A percentile compares a stretch with the other conserved stretches of the same genome.
phyloP scores from a whole-genome alignment of 2,113 vertebrate species.

The Cinclus cinclus region DNA sequence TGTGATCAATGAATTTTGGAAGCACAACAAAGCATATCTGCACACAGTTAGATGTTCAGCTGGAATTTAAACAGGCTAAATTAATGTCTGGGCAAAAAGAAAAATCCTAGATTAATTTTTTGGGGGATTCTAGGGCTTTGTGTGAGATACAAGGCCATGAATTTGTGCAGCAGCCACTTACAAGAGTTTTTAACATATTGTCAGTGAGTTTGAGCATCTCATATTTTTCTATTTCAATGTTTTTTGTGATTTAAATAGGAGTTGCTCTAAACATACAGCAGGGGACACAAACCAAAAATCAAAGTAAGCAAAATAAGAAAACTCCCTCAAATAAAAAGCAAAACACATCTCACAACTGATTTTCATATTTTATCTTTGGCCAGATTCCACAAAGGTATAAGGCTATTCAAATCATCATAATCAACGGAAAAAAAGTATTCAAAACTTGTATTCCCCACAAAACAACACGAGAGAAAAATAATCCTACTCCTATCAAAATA shows the following conservation, averaged over 20 bases:
- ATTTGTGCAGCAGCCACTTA: background rate
- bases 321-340: background rate
- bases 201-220: background rate
- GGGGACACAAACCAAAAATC: background rate
- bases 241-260: background rate
- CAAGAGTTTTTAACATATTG: background rate
- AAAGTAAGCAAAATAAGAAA: background rate
- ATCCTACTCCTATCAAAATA: background rate
- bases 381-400: background rate
- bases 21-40: background rate
- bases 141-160: background rate
- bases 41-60: background rate
- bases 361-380: background rate
- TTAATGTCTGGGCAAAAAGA: background rate
- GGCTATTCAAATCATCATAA: background rate
- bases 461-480: background rate
- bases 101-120: background rate
- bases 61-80: background rate
- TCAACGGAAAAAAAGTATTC: background rate
- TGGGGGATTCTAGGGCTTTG: background rate
- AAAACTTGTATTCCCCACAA: background rate
- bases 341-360: background rate
- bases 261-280: background rate
- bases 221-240: background rate
- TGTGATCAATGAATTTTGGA: background rate